phyloP scores from a whole-genome alignment of 1,140 invertebrate species.

The Heliconius himera region DNA sequence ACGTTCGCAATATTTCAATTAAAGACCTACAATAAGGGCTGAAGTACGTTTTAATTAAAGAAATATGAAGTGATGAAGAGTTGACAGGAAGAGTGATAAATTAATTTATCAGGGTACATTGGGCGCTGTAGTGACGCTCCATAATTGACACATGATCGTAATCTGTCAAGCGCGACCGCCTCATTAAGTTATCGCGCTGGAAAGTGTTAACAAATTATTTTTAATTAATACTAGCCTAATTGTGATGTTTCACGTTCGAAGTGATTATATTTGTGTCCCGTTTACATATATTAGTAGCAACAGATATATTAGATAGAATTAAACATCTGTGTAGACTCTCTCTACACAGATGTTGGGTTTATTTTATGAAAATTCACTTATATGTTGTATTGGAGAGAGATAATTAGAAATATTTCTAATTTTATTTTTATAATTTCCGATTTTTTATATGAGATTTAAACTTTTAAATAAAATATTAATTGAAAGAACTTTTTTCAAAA shows the following conservation, averaged over 20 bases:
- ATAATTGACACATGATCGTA: slow-evolving; percentile 33
- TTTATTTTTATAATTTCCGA: too few species aligned
- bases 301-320: too few species aligned
- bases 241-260: background rate
- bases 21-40: background rate
- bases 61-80: slow-evolving; percentile 7
- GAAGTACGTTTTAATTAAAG: slow-evolving; percentile 1
- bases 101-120: slow-evolving; percentile 33
- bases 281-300: background rate
- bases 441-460: too few species aligned
- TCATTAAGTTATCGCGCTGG: slow-evolving; percentile 26
- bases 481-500: too few species aligned
- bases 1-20: background rate
- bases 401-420: too few species aligned
- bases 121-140: slow-evolving; percentile 17
- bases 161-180: slow-evolving; percentile 13
- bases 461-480: too few species aligned
- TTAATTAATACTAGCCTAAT: slow-evolving; percentile 21
- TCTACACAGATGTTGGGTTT: too few species aligned
- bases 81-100: slow-evolving; percentile 20
- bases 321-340: too few species aligned
- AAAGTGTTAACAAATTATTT: slow-evolving; percentile 25
- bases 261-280: background rate
- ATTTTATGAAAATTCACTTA: too few species aligned
- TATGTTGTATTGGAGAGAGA: too few species aligned